Percentiles rank a stretch among this genome's conserved stretches.
Conservation (phyloP, 1,140 invertebrate species). For the Campodea augens region DNA sequence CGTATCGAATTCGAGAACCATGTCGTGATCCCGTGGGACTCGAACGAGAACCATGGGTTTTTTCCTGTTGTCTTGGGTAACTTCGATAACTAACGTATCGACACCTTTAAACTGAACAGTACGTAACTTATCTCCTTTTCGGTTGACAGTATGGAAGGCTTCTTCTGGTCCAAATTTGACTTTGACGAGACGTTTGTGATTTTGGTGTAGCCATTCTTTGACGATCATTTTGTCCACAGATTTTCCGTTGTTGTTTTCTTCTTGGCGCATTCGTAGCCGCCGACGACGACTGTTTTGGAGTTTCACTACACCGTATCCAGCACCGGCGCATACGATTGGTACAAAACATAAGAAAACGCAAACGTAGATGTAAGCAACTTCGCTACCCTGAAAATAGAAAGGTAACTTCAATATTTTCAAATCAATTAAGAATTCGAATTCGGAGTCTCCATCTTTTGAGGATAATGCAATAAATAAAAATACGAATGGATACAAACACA, state of each 20-base stretch:
- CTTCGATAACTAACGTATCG: conserved; percentile 59
- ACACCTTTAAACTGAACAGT: conserved; percentile 54
- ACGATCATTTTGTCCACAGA: conserved; percentile 84
- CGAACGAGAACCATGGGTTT: conserved; percentile 71
- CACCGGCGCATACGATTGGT: conserved; percentile 76
- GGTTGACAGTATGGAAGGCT: conserved; percentile 60
- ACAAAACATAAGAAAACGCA: conserved; percentile 77
- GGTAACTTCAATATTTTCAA: too few species aligned
- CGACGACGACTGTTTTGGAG: conserved; percentile 67
- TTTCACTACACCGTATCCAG: conserved; percentile 81
- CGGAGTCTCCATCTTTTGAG: too few species aligned
- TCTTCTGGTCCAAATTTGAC: conserved; percentile 71
- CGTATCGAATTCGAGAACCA: conserved; percentile 84
- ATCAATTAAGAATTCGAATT: too few species aligned
- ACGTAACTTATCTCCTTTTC: conserved; percentile 72
- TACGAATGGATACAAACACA: too few species aligned
- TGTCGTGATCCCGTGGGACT: conserved; percentile 81
- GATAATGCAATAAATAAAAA: too few species aligned
- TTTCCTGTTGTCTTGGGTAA: conserved; percentile 41
- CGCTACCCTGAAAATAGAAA: conserved; percentile 56
- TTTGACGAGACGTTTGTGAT: conserved; percentile 75
- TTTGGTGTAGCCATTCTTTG: conserved; percentile 87
- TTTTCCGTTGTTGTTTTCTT: conserved; percentile 42
- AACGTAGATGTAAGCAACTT: conserved; percentile 88
- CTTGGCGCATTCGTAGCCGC: conserved; percentile 58